Evolutionary conservation across 64 coral and sea anemone genomes (phyloP).

Genomic region (Hydrozoanthus tunicans): DNA sequence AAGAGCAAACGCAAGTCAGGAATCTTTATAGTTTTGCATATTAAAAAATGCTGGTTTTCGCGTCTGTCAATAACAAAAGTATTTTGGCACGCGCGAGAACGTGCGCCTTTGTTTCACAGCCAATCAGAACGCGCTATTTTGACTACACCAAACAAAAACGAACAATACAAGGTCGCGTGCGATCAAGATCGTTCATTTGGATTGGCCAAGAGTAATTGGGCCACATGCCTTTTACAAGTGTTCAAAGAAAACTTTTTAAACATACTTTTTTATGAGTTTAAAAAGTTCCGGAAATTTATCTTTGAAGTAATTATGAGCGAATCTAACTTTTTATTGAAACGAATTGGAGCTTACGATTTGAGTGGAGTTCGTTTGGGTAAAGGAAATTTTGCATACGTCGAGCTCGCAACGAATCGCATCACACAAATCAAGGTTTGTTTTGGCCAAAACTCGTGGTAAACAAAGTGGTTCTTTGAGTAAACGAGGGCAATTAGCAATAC

Average conservation of each 20-base stretch:
- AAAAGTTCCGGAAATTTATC: conserved; percentile 35
- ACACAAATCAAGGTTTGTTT: conserved; percentile 89
- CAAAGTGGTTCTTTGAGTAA: conserved; percentile 60
- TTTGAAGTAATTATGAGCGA: conserved; percentile 75
- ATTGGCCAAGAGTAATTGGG: conserved; percentile 72
- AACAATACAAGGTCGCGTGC: conserved; percentile 96
- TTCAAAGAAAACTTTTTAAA: conserved; percentile 53
- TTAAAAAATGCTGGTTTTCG: conserved; percentile 42
- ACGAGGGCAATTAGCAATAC: conserved; percentile 30
- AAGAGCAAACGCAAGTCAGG: conserved; percentile 38
- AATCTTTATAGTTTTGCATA: conserved; percentile 41
- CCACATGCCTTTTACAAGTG: conserved; percentile 85
- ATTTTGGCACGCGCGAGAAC: conserved; percentile 84
- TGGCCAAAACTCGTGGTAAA: conserved; percentile 48
- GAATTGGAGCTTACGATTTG: conserved; percentile 87
- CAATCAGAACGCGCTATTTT: conserved; percentile 73
- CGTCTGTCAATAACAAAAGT: conserved; percentile 32
- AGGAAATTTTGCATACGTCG: conserved; percentile 89
- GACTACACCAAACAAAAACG: conserved; percentile 72
- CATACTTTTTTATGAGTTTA: conserved; percentile 52
- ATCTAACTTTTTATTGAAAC: conserved; percentile 71
- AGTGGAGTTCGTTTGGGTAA: conserved; percentile 77
- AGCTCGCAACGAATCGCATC: conserved; percentile 84
- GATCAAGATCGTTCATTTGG: conserved; percentile 61
- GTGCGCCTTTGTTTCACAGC: conserved; percentile 77